Evolutionary conservation across 2,888 invertebrate species (phyloP).

Genomic region (Erannis defoliaria): DNA sequence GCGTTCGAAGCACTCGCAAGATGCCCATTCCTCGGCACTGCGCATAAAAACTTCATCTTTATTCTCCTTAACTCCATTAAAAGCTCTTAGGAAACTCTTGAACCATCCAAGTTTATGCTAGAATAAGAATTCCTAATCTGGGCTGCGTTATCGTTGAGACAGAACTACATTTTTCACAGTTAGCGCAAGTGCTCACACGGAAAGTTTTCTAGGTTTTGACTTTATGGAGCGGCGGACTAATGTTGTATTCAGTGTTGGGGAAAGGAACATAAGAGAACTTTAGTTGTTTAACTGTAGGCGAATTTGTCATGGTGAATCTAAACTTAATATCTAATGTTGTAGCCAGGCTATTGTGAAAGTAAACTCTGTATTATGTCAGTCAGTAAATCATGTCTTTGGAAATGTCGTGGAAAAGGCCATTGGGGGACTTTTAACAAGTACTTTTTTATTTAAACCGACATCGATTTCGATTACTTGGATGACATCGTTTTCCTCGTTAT

Average conservation of each 20-base stretch:
- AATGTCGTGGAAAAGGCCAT: too few relatives aligned
- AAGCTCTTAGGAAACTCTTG: slow-evolving; percentile 36
- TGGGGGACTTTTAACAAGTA: too few relatives aligned
- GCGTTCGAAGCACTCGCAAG: slow-evolving; percentile 20
- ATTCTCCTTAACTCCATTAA: slow-evolving; percentile 35
- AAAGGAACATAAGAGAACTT: not conserved
- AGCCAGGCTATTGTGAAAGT: too few relatives aligned
- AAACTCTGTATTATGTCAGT: too few relatives aligned
- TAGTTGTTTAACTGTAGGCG: not conserved
- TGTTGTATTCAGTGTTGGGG: not conserved
- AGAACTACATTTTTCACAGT: slow-evolving; percentile 29
- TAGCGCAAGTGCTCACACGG: slow-evolving; percentile 21
- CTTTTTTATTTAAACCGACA: too few relatives aligned
- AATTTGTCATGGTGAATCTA: not conserved
- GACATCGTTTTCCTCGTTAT: too few relatives aligned
- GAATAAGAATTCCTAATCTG: slow-evolving; percentile 36
- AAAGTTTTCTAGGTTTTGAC: slow-evolving; percentile 5
- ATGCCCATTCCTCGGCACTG: slow-evolving; percentile 16
- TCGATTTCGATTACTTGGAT: too few relatives aligned
- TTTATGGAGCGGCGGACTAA: slow-evolving; percentile 7
- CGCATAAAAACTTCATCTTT: slow-evolving; percentile 36
- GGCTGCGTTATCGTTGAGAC: slow-evolving; percentile 21
- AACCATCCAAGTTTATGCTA: slow-evolving; percentile 38
- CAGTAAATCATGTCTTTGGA: too few relatives aligned
- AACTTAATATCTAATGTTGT: too few relatives aligned